phyloP scores from a whole-genome alignment of 2,888 invertebrate species.

The Thelaira solivaga region DNA sequence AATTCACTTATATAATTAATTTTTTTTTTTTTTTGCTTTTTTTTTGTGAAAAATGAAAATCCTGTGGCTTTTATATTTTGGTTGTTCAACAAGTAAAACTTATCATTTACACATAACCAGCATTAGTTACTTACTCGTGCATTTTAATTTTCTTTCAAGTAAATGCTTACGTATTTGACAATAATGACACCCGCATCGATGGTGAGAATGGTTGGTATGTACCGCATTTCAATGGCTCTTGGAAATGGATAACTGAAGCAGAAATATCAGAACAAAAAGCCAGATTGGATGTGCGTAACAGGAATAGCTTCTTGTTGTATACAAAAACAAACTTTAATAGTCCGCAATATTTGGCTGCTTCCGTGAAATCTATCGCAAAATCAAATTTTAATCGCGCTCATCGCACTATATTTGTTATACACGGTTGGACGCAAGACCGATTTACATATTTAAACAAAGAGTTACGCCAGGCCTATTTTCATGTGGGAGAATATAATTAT shows the following conservation, averaged over 20 bases:
- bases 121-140: too few relatives aligned
- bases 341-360: conserved; percentile 64
- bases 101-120: too few relatives aligned
- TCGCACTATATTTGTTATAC: conserved; percentile 75
- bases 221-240: conserved; percentile 57
- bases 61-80: too few relatives aligned
- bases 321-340: conserved; percentile 68
- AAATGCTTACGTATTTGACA: not conserved
- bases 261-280: not conserved
- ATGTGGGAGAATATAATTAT: conserved; percentile 80
- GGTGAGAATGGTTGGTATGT: conserved; percentile 65
- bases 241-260: conserved; percentile 50
- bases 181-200: conserved; percentile 37
- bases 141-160: not conserved
- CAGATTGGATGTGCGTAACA: conserved; percentile 63
- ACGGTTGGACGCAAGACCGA: conserved; percentile 80
- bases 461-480: conserved; percentile 78
- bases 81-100: too few relatives aligned
- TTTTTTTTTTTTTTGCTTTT: too few relatives aligned
- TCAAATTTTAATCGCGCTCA: conserved; percentile 64
- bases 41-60: too few relatives aligned
- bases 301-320: conserved; percentile 67
- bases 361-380: conserved; percentile 45
- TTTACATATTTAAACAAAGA: conserved; percentile 66
- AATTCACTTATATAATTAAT: too few relatives aligned